These are phyloP conservation scores for Porphyrio hochstetteri DNA, from an alignment of 2,113 vertebrate genomes.

Conservation along the genomic window DNA sequence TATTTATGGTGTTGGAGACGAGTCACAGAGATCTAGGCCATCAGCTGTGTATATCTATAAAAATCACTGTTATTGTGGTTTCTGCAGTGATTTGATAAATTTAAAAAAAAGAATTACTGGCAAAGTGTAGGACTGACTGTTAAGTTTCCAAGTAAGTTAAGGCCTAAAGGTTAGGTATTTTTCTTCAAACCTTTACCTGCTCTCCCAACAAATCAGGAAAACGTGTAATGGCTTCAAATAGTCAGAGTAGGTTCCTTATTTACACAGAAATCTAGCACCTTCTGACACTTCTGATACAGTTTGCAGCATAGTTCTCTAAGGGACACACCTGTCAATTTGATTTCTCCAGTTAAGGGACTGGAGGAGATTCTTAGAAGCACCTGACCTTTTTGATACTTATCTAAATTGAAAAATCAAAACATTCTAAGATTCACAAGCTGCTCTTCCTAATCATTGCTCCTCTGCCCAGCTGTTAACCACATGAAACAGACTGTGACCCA, in stretches of 20 bases:
- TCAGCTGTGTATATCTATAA: neutral
- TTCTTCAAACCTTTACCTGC: neutral
- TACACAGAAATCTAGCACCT: neutral
- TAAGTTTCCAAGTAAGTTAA: neutral
- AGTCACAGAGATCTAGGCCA: neutral
- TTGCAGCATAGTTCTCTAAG: neutral
- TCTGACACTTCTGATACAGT: neutral
- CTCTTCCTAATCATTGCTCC: neutral
- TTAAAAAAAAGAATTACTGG: neutral
- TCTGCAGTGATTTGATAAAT: neutral
- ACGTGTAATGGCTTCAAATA: neutral
- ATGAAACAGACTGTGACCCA: neutral
- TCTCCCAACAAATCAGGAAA: neutral
- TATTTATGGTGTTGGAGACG: neutral
- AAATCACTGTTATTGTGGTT: neutral
- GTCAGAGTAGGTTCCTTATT: neutral
- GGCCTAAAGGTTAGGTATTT: neutral
- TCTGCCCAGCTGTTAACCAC: neutral
- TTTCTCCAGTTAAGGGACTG: neutral
- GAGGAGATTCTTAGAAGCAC: neutral
- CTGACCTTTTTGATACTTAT: conserved; percentile 34
- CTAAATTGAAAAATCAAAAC: conserved; percentile 15
- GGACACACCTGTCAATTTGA: neutral
- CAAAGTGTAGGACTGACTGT: neutral
- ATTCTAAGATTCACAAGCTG: neutral